These are phyloP conservation scores for Halcyon chelicuti DNA, from an alignment of 2,797 vertebrate species.

Conservation along the genomic window DNA sequence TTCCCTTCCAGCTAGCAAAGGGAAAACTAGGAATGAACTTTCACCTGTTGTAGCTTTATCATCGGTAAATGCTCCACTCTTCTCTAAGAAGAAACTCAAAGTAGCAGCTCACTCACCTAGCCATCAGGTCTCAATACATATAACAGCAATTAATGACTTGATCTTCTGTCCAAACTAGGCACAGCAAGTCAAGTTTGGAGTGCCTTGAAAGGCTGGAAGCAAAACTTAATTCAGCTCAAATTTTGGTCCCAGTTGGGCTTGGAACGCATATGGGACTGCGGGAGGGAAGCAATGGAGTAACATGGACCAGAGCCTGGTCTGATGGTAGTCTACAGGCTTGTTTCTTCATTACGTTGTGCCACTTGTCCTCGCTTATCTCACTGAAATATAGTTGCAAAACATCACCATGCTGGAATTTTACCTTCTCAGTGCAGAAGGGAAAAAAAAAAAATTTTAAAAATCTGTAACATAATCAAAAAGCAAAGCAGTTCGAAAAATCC, in stretches of 20 bases:
- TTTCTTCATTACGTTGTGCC: background rate
- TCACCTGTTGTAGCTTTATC: accelerated
- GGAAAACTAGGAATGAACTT: background rate
- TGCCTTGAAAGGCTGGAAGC: background rate
- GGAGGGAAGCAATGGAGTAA: background rate
- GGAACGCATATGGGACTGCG: accelerated
- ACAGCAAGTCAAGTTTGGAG: background rate
- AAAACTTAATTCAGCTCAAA: background rate
- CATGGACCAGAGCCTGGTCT: accelerated
- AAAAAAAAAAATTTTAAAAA: too few species aligned
- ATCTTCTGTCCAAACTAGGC: background rate
- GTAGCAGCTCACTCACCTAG: accelerated
- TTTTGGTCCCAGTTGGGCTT: background rate
- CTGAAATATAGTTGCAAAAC: background rate
- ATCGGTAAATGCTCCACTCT: background rate
- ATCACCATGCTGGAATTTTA: background rate
- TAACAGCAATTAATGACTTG: background rate
- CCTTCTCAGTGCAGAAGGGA: background rate
- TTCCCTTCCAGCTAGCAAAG: background rate
- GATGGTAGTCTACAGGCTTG: background rate
- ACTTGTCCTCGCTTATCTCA: background rate
- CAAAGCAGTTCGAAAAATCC: background rate
- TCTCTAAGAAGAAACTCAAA: background rate
- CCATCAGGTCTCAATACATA: background rate
- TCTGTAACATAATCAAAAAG: background rate